phyloP scores from a whole-genome alignment of 2,797 vertebrate genomes.

The Sciurus vulgaris region DNA sequence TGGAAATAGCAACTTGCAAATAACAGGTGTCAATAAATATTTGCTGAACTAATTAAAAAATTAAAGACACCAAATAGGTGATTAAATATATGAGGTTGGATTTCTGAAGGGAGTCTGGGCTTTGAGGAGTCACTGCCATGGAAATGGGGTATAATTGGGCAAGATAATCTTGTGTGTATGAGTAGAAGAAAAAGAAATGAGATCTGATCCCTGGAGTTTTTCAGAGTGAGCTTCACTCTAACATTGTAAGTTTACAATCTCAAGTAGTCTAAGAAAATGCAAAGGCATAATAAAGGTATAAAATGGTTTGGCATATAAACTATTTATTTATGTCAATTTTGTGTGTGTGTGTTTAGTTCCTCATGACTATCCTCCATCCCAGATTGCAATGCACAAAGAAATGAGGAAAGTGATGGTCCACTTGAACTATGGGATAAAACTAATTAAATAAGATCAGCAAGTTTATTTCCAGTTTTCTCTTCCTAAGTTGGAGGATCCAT shows the following conservation, averaged over 20 bases:
- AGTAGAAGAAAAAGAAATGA: neutral
- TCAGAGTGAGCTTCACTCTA: neutral
- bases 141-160: neutral
- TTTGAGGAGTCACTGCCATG: neutral
- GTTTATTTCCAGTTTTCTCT: neutral
- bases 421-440: neutral
- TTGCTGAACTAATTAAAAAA: constrained; percentile 63
- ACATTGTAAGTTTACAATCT: neutral
- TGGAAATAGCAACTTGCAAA: constrained; percentile 39
- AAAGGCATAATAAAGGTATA: neutral
- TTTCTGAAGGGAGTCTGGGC: neutral
- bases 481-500: neutral
- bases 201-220: neutral
- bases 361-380: neutral
- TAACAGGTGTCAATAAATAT: constrained; percentile 53
- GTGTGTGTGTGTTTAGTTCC: neutral
- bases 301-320: neutral
- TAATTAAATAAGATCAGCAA: neutral
- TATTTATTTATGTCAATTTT: neutral
- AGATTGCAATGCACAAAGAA: neutral
- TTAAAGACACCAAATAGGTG: neutral
- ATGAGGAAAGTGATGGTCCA: neutral
- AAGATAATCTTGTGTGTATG: neutral
- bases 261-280: neutral
- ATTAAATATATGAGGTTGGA: neutral